Percentiles rank a stretch among this genome's conserved stretches.
phyloP scores from a whole-genome alignment of 2,888 invertebrate genomes.

The Eretmocerus hayati region DNA sequence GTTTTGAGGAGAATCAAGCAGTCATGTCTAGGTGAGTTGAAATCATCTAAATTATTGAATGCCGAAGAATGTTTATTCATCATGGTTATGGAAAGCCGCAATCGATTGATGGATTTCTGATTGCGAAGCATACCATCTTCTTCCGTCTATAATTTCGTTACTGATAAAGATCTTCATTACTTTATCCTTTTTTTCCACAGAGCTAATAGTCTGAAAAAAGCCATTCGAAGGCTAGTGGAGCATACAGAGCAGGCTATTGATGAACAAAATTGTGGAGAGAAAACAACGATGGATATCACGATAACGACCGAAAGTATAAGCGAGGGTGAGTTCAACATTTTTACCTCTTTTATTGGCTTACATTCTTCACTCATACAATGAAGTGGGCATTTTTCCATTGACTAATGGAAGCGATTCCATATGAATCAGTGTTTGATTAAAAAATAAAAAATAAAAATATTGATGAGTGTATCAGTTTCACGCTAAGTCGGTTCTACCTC shows the following conservation, averaged over 20 bases:
- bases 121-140: not conserved
- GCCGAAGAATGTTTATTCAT: too few relatives aligned
- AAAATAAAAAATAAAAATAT: too few relatives aligned
- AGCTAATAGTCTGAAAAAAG: constrained; percentile 77
- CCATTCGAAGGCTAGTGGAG: constrained; percentile 71
- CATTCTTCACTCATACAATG: too few relatives aligned
- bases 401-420: too few relatives aligned
- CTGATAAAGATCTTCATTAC: not conserved
- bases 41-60: not conserved
- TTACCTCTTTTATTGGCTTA: too few relatives aligned
- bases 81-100: too few relatives aligned
- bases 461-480: too few relatives aligned
- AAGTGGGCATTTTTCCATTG: too few relatives aligned
- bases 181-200: constrained; percentile 50
- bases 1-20: constrained; percentile 54
- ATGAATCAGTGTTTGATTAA: too few relatives aligned
- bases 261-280: constrained; percentile 48
- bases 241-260: constrained; percentile 69
- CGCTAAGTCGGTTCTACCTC: too few relatives aligned
- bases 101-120: too few relatives aligned
- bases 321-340: constrained; percentile 5
- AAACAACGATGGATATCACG: constrained; percentile 26
- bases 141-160: not conserved
- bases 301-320: constrained; percentile 27
- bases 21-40: constrained; percentile 47